Evolutionary conservation across 2,888 invertebrate genomes (phyloP).

Genomic region (Chrysodeixis includens): DNA sequence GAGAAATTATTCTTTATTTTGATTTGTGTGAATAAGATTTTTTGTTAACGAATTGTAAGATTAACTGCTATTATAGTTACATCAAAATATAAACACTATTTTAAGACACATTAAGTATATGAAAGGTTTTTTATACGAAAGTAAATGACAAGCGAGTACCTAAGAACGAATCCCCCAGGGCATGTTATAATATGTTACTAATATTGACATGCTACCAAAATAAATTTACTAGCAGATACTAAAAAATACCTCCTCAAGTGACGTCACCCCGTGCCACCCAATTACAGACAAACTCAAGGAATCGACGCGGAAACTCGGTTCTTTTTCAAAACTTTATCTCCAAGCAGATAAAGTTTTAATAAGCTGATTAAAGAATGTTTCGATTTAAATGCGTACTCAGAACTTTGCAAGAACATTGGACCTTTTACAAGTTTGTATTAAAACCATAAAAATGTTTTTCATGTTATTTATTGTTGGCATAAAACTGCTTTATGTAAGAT

Average conservation of each 20-base stretch:
- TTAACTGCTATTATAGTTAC: too few relatives aligned
- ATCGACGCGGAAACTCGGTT: conserved; percentile 12
- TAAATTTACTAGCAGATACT: neutral
- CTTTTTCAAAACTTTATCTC: conserved; percentile 19
- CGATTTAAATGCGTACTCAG: conserved; percentile 21
- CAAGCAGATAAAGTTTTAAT: conserved; percentile 40
- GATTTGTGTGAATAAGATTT: too few relatives aligned
- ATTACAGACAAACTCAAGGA: conserved; percentile 30
- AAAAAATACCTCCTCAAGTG: neutral
- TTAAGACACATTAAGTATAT: too few relatives aligned
- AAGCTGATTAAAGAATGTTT: conserved; percentile 31
- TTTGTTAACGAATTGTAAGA: too few relatives aligned
- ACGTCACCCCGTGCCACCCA: neutral
- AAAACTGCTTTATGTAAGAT: neutral
- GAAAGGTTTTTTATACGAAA: too few relatives aligned
- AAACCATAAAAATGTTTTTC: conserved; percentile 8
- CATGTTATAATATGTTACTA: neutral
- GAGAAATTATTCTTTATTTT: too few relatives aligned
- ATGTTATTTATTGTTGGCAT: conserved; percentile 6
- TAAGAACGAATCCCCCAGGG: too few relatives aligned
- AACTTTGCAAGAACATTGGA: conserved; percentile 15
- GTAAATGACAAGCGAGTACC: too few relatives aligned
- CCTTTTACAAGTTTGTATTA: conserved; percentile 8
- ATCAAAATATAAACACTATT: too few relatives aligned
- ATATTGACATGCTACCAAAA: neutral